phyloP scores from a whole-genome alignment of 2,888 invertebrate genomes.

The Apodemia duryi region DNA sequence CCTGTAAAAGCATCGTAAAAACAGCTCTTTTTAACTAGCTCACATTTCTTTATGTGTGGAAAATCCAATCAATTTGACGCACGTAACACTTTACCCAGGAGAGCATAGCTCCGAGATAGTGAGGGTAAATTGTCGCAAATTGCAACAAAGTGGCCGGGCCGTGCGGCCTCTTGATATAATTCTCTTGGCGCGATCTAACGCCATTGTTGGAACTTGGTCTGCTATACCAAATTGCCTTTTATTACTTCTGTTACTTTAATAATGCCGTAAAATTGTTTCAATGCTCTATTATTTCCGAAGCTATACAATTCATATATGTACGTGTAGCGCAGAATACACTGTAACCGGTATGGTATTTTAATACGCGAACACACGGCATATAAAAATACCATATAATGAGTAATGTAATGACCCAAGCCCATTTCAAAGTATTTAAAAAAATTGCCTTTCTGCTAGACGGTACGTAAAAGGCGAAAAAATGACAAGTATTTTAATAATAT shows the following conservation, averaged over 20 bases:
- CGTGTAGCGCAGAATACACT: too few relatives aligned
- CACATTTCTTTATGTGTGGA: background rate
- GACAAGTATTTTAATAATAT: too few relatives aligned
- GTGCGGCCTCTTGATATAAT: conserved; percentile 46
- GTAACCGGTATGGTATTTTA: too few relatives aligned
- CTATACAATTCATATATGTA: too few relatives aligned
- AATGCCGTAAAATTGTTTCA: background rate
- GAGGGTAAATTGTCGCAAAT: conserved; percentile 52
- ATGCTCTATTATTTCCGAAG: too few relatives aligned
- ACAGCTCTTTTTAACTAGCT: background rate
- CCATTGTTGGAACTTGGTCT: conserved; percentile 40
- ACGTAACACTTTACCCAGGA: conserved; percentile 28
- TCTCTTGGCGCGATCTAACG: conserved; percentile 51
- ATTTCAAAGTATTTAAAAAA: too few relatives aligned
- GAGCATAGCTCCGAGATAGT: conserved; percentile 38
- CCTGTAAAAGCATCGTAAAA: background rate
- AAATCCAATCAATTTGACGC: conserved; percentile 23
- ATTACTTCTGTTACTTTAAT: conserved; percentile 27
- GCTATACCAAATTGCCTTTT: conserved; percentile 45
- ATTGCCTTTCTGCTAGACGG: too few relatives aligned
- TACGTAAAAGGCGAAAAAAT: too few relatives aligned
- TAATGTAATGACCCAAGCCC: too few relatives aligned
- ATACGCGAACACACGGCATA: too few relatives aligned
- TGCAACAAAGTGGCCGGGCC: conserved; percentile 55
- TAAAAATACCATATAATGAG: too few relatives aligned